phyloP scores from a whole-genome alignment of 2,888 invertebrate species.

The Entomobrya proxima region DNA sequence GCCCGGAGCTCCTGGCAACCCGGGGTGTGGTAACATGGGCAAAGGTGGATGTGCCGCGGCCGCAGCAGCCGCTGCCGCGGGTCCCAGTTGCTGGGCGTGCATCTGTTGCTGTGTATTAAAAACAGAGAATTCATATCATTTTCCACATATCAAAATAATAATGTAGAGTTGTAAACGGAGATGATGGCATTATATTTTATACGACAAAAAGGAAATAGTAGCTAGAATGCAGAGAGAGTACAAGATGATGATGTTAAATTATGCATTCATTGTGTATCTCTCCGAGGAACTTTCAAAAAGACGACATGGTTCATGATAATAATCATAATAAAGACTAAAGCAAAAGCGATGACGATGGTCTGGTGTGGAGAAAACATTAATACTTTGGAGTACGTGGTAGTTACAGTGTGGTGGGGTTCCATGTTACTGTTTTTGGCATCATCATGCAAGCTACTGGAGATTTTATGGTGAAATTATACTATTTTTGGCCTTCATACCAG shows the following conservation, averaged over 20 bases:
- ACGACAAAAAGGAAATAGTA: conserved; percentile 24
- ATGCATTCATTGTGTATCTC: conserved; percentile 63
- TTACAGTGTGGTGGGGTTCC: conserved; percentile 24
- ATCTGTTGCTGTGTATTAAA: conserved; percentile 94
- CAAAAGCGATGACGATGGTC: background rate
- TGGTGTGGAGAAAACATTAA: background rate
- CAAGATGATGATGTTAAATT: conserved; percentile 55
- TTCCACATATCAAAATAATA: conserved; percentile 8
- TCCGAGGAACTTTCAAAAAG: conserved; percentile 59
- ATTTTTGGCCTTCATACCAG: background rate
- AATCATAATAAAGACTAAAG: conserved; percentile 44
- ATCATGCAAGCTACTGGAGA: background rate
- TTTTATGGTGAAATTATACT: conserved; percentile 6
- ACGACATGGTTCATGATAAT: conserved; percentile 41
- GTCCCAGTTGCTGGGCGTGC: conserved; percentile 91
- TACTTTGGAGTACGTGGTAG: background rate
- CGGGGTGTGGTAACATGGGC: conserved; percentile 84
- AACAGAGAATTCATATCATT: no score
- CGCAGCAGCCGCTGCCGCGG: conserved; percentile 82
- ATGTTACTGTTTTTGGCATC: conserved; percentile 1
- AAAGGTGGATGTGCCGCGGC: conserved; percentile 82
- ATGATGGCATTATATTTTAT: no score
- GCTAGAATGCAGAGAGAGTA: conserved; percentile 17
- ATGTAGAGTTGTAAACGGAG: conserved; percentile 9
- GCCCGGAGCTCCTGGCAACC: conserved; percentile 81